Evolutionary conservation across 2,113 vertebrate species (phyloP), one percentile per base, ranked within the genome.

Genomic region (Phalacrocorax pelagicus): DNA sequence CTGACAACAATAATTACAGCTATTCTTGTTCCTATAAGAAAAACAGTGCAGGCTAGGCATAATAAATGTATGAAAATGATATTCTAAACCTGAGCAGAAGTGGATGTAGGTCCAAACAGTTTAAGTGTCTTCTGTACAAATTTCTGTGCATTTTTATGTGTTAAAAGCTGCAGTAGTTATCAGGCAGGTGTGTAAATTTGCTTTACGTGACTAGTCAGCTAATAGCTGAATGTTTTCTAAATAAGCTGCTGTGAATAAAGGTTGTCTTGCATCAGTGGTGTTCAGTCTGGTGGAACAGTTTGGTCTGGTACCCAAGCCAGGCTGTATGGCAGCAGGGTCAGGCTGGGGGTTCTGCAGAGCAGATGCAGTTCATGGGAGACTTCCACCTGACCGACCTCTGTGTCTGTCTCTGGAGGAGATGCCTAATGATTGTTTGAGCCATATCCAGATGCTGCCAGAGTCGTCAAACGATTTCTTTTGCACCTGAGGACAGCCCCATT

Each of bases 1-100:
- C 91, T 97, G 97, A 97, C 95, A 97, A 86, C 78, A 94, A 88
- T 97, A 97, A 97, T 97, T 97, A 93, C 95, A 96, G 87, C 94
- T 97, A 94, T 95, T 96, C 91, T 88, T 93, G 89, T 96, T 95
- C 89, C 55, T 94, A 18, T 82, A 95, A 97, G 95, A 95, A 93
- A 95, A 78, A 62, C 87, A 36, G 87, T 58, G 55, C 67, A 93
- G 89, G 51, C 78, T 94, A 82, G 81, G 91, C 52, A 27, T 94
- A 94, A 96, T 96, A 94, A 91, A 83, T 90, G 78, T 87, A 94
- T 81, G 66, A 91, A 97, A 97, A 97, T 87, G 5, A 73, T 94
- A 94, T 96, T 97, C 73, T 89, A 62, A 85, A 73, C 78, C 78
- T 81, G 59, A 95, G 47, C 81, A 93, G 91, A 66, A 95, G 87